Percentiles rank a stretch among this genome's conserved stretches.
Conservation (phyloP, 1,140 invertebrate species). For the Temnothorax curvispinosus region DNA sequence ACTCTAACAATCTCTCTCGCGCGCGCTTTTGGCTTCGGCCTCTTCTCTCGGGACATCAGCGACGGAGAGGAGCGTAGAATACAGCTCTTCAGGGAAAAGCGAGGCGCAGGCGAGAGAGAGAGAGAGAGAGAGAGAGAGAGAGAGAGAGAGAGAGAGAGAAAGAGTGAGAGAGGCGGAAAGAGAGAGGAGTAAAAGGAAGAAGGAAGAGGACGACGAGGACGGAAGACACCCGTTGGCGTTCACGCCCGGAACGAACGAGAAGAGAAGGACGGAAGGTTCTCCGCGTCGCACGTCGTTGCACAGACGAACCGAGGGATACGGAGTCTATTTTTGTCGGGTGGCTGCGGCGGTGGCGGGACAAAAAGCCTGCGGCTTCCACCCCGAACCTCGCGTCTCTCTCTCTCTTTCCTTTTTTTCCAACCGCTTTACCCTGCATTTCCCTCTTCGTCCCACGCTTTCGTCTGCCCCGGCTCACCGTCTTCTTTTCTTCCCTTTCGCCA, state of each 20-base stretch:
- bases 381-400: conserved; percentile 64
- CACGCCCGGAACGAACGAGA: conserved; percentile 61
- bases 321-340: conserved; percentile 82
- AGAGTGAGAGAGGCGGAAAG: conserved; percentile 65
- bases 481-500: conserved; percentile 51
- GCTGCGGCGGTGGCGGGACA: conserved; percentile 79
- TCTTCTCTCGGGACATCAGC: conserved; percentile 62
- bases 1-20: conserved; percentile 72
- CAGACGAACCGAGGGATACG: conserved; percentile 58
- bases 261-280: conserved; percentile 41
- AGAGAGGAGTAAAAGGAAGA: conserved; percentile 72
- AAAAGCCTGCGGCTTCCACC: conserved; percentile 83
- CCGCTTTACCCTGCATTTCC: conserved; percentile 50
- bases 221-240: conserved; percentile 61
- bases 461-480: conserved; percentile 16
- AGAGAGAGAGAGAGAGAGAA: conserved; percentile 35
- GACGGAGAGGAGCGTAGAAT: conserved; percentile 44
- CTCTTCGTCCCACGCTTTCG: conserved; percentile 48
- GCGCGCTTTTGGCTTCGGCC: conserved; percentile 63
- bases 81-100: conserved; percentile 20
- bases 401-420: conserved; percentile 40
- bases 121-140: conserved; percentile 28
- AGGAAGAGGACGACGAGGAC: conserved; percentile 80
- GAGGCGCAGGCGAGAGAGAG: neutral
- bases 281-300: conserved; percentile 54